Conservation (phyloP, 2,888 invertebrate species). For the Xestia ashworthii region DNA sequence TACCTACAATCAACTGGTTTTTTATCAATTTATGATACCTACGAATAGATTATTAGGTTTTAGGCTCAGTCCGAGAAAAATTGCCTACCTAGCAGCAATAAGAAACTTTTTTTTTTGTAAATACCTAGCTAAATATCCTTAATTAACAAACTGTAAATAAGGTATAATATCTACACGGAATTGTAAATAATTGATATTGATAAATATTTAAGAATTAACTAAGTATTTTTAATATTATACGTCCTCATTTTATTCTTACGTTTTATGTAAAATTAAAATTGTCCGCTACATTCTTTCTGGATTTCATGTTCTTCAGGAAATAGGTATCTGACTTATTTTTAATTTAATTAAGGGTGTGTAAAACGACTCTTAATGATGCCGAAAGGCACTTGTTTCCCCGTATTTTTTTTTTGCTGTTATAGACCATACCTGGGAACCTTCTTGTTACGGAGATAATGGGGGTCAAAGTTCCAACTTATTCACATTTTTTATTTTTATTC, state of each 20-base stretch:
- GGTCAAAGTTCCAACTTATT: too few relatives aligned
- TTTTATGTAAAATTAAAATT: neutral
- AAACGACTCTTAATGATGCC: too few relatives aligned
- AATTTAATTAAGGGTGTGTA: too few relatives aligned
- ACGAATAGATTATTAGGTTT: neutral
- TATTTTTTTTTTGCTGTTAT: too few relatives aligned
- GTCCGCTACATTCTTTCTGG: conserved; percentile 9
- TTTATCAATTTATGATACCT: neutral
- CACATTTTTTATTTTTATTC: too few relatives aligned
- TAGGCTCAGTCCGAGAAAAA: conserved; percentile 7
- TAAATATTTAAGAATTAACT: conserved; percentile 26
- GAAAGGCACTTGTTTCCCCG: too few relatives aligned
- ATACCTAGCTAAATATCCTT: conserved; percentile 14
- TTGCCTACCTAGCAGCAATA: conserved; percentile 21
- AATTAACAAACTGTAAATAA: conserved; percentile 41
- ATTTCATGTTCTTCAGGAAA: conserved; percentile 22
- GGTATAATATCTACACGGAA: conserved; percentile 32
- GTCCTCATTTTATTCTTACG: conserved; percentile 16
- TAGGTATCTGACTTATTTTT: neutral
- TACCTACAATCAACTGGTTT: conserved; percentile 1
- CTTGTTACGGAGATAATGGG: too few relatives aligned
- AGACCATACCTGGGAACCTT: too few relatives aligned
- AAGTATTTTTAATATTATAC: conserved; percentile 39
- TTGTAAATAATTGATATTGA: conserved; percentile 49
- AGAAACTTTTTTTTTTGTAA: conserved; percentile 29